Conservation (phyloP, 2,113 vertebrate genomes). For the Brachyhypopomus occidentalis region DNA sequence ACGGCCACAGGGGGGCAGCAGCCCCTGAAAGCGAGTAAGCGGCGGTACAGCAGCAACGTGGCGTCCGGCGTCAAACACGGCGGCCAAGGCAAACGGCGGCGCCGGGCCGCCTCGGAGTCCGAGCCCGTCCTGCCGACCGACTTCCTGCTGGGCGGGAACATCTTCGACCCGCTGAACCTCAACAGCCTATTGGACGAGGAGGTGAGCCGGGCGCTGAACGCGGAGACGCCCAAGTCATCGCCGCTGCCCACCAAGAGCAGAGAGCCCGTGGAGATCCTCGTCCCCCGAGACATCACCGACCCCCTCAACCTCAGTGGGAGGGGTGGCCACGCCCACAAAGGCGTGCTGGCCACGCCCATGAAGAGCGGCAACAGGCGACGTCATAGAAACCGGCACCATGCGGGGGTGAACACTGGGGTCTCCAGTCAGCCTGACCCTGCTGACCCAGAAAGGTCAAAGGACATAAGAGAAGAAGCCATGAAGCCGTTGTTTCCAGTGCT, state of each 20-base stretch:
- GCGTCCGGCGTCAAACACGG: conserved; percentile 76
- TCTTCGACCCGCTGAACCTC: conserved; percentile 90
- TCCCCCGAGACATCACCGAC: conserved; percentile 90
- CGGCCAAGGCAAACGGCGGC: conserved; percentile 75
- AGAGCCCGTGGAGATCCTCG: conserved; percentile 88
- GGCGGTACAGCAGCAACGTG: conserved; percentile 79
- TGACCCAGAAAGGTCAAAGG: conserved; percentile 24
- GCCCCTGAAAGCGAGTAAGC: conserved; percentile 68
- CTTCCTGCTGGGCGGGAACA: conserved; percentile 90
- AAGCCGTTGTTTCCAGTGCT: conserved; percentile 24
- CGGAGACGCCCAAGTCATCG: conserved; percentile 85
- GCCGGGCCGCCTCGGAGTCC: conserved; percentile 82
- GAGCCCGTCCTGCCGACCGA: conserved; percentile 83
- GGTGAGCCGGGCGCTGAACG: conserved; percentile 83
- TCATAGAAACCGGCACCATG: conserved; percentile 78
- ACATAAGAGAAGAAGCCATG: not conserved
- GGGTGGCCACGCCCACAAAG: conserved; percentile 61
- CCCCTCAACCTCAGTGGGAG: conserved; percentile 83
- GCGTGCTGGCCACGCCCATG: conserved; percentile 76
- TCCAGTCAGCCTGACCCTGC: not conserved
- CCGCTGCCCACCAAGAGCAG: conserved; percentile 81
- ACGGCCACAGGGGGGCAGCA: conserved; percentile 43
- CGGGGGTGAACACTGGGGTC: conserved; percentile 49
- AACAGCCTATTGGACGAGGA: conserved; percentile 91
- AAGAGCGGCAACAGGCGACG: conserved; percentile 75